phyloP scores from a whole-genome alignment of 1,140 invertebrate genomes.

The Drosophila funebris region DNA sequence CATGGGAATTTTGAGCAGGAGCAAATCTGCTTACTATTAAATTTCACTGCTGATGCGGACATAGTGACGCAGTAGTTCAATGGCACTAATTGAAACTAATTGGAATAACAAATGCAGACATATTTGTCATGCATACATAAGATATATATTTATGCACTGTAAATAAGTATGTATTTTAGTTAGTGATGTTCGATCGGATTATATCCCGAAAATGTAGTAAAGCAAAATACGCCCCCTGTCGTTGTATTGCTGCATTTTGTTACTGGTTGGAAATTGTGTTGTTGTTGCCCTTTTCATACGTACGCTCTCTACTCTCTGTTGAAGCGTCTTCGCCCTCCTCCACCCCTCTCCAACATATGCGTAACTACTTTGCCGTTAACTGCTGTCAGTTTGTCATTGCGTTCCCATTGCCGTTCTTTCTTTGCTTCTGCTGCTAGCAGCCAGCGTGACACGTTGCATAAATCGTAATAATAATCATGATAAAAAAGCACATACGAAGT shows the following conservation, averaged over 20 bases:
- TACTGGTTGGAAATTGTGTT: conserved; percentile 17
- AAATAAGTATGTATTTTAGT: conserved; percentile 21
- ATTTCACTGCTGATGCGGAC: conserved; percentile 25
- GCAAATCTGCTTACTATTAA: conserved; percentile 15
- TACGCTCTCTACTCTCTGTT: conserved; percentile 19
- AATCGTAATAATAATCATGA: conserved; percentile 71
- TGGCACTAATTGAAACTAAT: conserved; percentile 77
- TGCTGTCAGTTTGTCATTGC: conserved; percentile 69
- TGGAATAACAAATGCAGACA: conserved; percentile 66
- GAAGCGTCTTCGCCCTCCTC: conserved; percentile 7
- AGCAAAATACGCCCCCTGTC: conserved; percentile 56
- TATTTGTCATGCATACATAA: conserved; percentile 31
- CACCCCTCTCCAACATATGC: conserved; percentile 10
- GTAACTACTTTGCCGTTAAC: conserved; percentile 66
- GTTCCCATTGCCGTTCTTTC: conserved; percentile 55
- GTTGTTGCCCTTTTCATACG: conserved; percentile 58
- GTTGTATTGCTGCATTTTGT: conserved; percentile 27
- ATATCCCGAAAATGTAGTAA: conserved; percentile 29
- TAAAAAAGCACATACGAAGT: conserved; percentile 42
- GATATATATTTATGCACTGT: conserved; percentile 19
- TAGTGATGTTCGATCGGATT: conserved; percentile 23
- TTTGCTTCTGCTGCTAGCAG: conserved; percentile 22
- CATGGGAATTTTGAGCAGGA: conserved; percentile 13
- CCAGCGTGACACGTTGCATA: conserved; percentile 70
- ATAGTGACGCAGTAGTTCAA: conserved; percentile 64